Conservation (phyloP, 1,140 invertebrate species). For the Megalonaias nervosa region DNA sequence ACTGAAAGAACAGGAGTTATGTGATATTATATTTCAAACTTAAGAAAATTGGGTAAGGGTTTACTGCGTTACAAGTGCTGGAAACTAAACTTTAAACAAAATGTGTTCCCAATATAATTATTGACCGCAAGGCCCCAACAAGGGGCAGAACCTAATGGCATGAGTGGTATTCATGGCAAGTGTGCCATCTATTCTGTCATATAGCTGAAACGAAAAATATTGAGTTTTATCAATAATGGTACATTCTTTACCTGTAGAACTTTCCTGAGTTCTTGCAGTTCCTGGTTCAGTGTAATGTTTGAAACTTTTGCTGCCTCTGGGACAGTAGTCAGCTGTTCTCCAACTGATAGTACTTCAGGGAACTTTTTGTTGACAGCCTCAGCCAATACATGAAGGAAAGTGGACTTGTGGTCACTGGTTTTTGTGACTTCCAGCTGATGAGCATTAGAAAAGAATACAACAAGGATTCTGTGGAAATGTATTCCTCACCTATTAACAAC, state of each 20-base stretch:
- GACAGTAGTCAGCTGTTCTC: slow-evolving; percentile 61
- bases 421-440: slow-evolving; percentile 69
- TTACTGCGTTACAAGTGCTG: too few relatives aligned
- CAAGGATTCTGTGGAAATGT: background rate
- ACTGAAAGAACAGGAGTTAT: too few relatives aligned
- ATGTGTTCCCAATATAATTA: too few relatives aligned
- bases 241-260: slow-evolving; percentile 57
- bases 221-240: background rate
- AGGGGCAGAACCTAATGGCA: too few relatives aligned
- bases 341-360: slow-evolving; percentile 57
- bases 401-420: slow-evolving; percentile 65
- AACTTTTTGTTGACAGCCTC: slow-evolving; percentile 64
- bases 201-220: background rate
- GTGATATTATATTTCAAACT: too few relatives aligned
- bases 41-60: too few relatives aligned
- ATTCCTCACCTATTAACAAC: background rate
- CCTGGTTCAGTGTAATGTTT: slow-evolving; percentile 54
- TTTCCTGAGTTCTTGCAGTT: slow-evolving; percentile 63
- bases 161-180: too few relatives aligned
- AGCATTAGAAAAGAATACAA: slow-evolving; percentile 6
- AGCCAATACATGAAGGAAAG: slow-evolving; percentile 67
- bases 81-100: too few relatives aligned
- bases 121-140: too few relatives aligned
- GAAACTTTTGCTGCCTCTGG: slow-evolving; percentile 65
- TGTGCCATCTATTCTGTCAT: too few relatives aligned